A percentile compares a stretch with the other conserved stretches of the same genome.
phyloP scores from a whole-genome alignment of 2,888 invertebrate genomes.

The Microchrysa polita region DNA sequence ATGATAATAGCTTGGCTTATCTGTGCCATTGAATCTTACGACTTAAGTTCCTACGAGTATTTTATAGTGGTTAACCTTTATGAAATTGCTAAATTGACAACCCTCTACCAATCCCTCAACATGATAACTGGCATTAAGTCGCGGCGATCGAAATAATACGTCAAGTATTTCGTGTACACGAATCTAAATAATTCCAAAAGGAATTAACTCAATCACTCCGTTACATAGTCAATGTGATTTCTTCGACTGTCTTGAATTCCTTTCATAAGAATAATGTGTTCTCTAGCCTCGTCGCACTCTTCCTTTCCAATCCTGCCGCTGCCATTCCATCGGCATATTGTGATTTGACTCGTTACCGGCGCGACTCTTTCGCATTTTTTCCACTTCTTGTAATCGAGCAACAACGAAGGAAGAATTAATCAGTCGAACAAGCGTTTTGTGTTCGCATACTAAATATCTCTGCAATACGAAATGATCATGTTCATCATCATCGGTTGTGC shows the following conservation, averaged over 20 bases:
- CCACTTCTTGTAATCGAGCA: neutral
- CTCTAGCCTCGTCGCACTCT: too few relatives aligned
- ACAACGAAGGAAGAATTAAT: conserved; percentile 39
- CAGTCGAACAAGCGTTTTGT: conserved; percentile 30
- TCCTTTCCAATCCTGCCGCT: neutral
- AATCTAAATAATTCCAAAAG: conserved; percentile 32
- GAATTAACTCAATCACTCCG: conserved; percentile 37
- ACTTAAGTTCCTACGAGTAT: too few relatives aligned
- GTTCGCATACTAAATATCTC: neutral
- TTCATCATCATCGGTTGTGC: conserved; percentile 24
- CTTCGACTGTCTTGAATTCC: conserved; percentile 16
- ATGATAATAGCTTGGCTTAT: too few relatives aligned
- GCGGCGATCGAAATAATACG: neutral
- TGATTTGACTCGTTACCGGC: conserved; percentile 2
- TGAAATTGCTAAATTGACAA: too few relatives aligned
- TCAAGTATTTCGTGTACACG: conserved; percentile 22
- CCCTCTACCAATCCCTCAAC: too few relatives aligned
- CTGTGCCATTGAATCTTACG: too few relatives aligned
- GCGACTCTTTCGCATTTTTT: neutral
- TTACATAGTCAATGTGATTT: conserved; percentile 12
- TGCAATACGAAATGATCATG: conserved; percentile 14
- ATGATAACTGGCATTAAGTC: too few relatives aligned
- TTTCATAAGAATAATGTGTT: conserved; percentile 14
- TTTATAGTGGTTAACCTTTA: too few relatives aligned
- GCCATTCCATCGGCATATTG: conserved; percentile 20